phyloP scores from a whole-genome alignment of 2,797 vertebrate species.

The Phalanger gymnotis region DNA sequence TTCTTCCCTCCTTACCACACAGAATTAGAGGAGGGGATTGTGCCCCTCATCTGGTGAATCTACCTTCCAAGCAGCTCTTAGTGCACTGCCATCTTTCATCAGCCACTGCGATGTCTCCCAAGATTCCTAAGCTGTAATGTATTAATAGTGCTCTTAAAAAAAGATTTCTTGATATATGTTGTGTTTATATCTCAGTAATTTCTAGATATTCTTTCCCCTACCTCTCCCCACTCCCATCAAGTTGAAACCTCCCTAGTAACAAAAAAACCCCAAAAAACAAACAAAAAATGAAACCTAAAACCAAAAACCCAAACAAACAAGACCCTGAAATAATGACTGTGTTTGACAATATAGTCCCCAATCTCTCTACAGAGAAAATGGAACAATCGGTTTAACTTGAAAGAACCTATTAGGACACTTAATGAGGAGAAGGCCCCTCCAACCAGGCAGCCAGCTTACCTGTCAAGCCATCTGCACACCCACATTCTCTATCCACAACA shows the following conservation, averaged over 20 bases:
- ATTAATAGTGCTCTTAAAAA: not conserved
- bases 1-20: not conserved
- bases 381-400: not conserved
- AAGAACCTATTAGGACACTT: not conserved
- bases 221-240: not conserved
- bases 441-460: not conserved
- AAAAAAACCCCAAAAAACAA: not conserved
- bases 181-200: not conserved
- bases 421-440: not conserved
- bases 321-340: not conserved
- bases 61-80: not conserved
- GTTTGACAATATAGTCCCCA: not conserved
- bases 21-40: not conserved
- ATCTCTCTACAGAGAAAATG: not conserved
- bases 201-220: not conserved
- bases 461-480: not conserved
- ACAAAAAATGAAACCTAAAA: not conserved
- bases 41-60: not conserved
- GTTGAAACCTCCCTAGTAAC: not conserved
- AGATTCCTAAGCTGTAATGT: not conserved
- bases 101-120: not conserved
- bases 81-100: not conserved
- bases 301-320: not conserved
- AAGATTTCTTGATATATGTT: not conserved
- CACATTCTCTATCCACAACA: not conserved